Evolutionary conservation across 2,888 invertebrate species (phyloP), one percentile per base, ranked within the genome.

Genomic region (Meghimatium bilineatum): DNA sequence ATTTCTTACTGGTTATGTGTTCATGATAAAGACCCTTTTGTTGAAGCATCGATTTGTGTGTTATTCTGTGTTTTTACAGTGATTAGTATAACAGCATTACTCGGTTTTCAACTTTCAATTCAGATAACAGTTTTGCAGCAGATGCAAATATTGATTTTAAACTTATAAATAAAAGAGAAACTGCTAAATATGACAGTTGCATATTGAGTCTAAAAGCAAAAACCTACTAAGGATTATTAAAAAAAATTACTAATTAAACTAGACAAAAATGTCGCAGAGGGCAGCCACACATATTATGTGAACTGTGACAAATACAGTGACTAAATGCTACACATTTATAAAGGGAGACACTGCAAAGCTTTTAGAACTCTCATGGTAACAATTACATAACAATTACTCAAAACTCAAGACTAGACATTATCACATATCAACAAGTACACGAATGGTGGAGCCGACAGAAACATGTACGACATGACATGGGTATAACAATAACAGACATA

Each of bases 331-430:
- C 74, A 74, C 74, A 52, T 17, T 29, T 2, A 77, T 12, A 44
- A 12, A 38, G 49, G n/a, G 29, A n/a, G 63, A 77, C 77, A 63
- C n/a, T 63, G 63, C 75, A 77, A 77, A 38, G 77, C 63, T 38
- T n/a, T 34, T n/a, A 60, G 77, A 38, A 63, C 63, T 63, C 38
- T 77, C 14, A 36, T 23, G 14, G 14, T 26, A 52, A 29, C 3
- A 74, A 23, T 12, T 44, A 1, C 49, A 72, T 29, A 74, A 32
- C 74, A 74, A 32, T 23, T 32, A 52, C 12, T 74, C 74, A 32
- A 52, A 20, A 49, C 52, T 74, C 32, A 32, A 52, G 32, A 32
- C 49, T 23, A 26, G 14, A 52, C 49, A 74, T 20, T 44, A 52
- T n/a, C 44, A 52, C 49, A 74, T 34, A 74, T 49, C 49, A 74